phyloP scores from a whole-genome alignment of 2,113 vertebrate genomes.

The Anguilla rostrata region DNA sequence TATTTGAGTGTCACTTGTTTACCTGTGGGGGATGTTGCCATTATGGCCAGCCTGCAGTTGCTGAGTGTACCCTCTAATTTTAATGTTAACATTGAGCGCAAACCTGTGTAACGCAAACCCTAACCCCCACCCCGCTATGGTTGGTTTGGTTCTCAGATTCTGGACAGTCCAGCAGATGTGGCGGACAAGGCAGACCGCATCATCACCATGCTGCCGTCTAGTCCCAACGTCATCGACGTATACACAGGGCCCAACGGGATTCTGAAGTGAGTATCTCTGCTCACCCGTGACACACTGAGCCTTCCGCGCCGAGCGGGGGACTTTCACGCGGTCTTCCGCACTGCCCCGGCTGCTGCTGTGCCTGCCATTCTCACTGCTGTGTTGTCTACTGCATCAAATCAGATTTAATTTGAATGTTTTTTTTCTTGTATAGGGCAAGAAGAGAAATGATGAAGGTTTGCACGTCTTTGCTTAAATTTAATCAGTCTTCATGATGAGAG shows the following conservation, averaged over 20 bases:
- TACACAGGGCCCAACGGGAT: slow-evolving; percentile 92
- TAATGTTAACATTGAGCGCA: no score
- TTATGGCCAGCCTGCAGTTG: no score
- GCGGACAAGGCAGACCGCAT: slow-evolving; percentile 94
- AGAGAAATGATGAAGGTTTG: no score
- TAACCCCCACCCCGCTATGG: background rate
- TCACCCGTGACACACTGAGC: background rate
- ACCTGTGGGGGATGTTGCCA: no score
- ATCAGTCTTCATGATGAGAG: no score
- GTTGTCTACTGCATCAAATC: no score
- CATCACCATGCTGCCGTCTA: slow-evolving; percentile 97
- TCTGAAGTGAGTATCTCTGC: slow-evolving; percentile 79
- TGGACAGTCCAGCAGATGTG: slow-evolving; percentile 90
- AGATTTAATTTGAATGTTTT: no score
- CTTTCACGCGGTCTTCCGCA: background rate
- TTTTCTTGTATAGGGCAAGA: no score
- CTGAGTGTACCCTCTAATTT: background rate
- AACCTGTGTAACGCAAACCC: background rate
- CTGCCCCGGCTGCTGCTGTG: no score
- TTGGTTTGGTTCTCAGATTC: slow-evolving; percentile 72
- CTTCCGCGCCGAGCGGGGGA: background rate
- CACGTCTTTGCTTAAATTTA: no score
- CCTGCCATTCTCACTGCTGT: no score
- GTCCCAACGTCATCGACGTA: slow-evolving; percentile 85
- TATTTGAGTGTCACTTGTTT: no score